Evolutionary conservation across 2,888 invertebrate species (phyloP), one percentile per base, ranked within the genome.

Genomic region (Microplitis manilae): DNA sequence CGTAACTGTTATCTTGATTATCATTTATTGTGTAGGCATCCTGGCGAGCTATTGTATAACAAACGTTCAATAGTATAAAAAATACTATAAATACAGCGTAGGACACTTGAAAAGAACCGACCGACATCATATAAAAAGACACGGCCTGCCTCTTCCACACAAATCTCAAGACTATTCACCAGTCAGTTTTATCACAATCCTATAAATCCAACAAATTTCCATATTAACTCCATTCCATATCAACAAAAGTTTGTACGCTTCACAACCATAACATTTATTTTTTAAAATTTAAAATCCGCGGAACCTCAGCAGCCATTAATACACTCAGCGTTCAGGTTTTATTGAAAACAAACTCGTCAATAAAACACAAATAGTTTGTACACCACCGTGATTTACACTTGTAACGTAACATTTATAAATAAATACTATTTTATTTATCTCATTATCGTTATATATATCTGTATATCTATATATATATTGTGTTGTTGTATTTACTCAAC

Each of bases 281-380:
- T 40, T 59, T 30, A 13, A 50, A 50, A 50, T 50, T 30, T 30
- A 30, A 50, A 50, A 50, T 50, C 13, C 9, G 50, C 50, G 13
- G 13, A 50, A 50, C 50, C 50, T 50, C 50, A 50, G 72, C 62
- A 71, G 68, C 71, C 76, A 72, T 73, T 77, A 76, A 65, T 67
- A 62, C 71, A 17, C 15, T 20, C 38, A 79, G 79, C 80, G 81
- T 80, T 75, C 67, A 80, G 81, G 84, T 50, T 50, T 50, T 8
- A 84, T 85, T 85, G 81, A 86, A 86, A 87, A 86, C 85, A 87
- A 86, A 83, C 82, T 73, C 79, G 75, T 50, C 73, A 50, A 41
- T 17, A 5, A 41, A 64, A 40, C 38, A 68, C 38, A 20, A 39
- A 2, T 6, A 50, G 39, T 73, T 50, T 67, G 59, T 40, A 59